phyloP scores from a whole-genome alignment of 23 tunicate genomes.

The Ciona savignyi region DNA sequence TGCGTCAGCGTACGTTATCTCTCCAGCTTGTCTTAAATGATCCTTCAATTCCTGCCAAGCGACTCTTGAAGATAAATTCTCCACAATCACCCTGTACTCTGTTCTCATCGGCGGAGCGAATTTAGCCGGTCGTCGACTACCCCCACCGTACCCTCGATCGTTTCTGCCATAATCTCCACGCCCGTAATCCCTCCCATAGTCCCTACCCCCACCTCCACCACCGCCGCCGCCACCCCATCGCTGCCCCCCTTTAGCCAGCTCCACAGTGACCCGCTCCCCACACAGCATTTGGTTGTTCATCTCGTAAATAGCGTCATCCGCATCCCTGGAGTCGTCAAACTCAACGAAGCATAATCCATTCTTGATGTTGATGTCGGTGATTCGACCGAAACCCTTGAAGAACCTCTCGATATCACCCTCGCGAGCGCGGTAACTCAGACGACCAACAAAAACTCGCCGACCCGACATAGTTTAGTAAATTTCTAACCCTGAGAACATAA shows the following conservation, averaged over 20 bases:
- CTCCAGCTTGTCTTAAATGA: too few relatives aligned
- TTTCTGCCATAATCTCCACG: too few relatives aligned
- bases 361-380: conserved; percentile 29
- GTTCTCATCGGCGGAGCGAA: too few relatives aligned
- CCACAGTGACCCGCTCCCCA: conserved; percentile 35
- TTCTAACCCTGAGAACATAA: too few relatives aligned
- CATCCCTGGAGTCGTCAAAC: conserved; percentile 39
- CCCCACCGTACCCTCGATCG: conserved; percentile 29
- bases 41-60: conserved; percentile 95
- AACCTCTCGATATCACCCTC: conserved; percentile 39
- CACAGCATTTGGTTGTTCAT: too few relatives aligned
- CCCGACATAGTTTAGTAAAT: too few relatives aligned
- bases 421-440: too few relatives aligned
- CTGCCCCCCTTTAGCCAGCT: conserved; percentile 43
- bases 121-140: too few relatives aligned
- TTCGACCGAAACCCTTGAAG: conserved; percentile 32
- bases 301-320: conserved; percentile 44
- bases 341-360: conserved; percentile 35
- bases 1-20: too few relatives aligned
- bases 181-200: conserved; percentile 12
- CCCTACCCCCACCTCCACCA: conserved; percentile 28
- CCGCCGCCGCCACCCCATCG: conserved; percentile 29
- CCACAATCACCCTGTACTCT: conserved; percentile 67
- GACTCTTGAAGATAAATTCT: conserved; percentile 80
- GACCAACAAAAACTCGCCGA: too few relatives aligned